These are phyloP conservation scores for Sialia sialis DNA, from an alignment of 2,113 vertebrate genomes.

Conservation along the genomic window DNA sequence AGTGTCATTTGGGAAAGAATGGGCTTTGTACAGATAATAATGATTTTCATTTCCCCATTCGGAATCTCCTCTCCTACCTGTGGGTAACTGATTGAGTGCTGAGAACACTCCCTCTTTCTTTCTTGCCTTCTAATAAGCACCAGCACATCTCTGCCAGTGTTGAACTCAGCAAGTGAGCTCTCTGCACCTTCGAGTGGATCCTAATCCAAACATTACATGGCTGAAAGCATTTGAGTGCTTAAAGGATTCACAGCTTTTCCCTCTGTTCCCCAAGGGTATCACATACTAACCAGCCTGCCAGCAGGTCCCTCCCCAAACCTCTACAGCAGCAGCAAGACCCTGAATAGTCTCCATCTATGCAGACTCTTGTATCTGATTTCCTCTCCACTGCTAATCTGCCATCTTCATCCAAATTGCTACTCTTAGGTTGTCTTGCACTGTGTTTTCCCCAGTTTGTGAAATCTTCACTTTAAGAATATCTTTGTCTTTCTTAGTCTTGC, in stretches of 20 bases:
- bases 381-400: not conserved
- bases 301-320: not conserved
- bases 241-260: constrained; percentile 25
- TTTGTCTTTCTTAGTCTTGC: not conserved
- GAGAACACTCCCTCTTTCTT: not conserved
- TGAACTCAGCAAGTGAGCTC: constrained; percentile 8
- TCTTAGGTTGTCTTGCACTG: not conserved
- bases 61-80: not conserved
- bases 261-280: not conserved
- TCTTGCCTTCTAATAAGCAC: not conserved
- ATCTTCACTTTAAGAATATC: not conserved
- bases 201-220: constrained; percentile 36
- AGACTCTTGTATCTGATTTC: not conserved
- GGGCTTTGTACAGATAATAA: constrained; percentile 1
- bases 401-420: not conserved
- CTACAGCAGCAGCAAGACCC: not conserved
- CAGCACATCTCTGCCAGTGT: not conserved
- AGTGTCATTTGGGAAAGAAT: not conserved
- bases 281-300: not conserved
- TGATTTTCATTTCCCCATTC: not conserved
- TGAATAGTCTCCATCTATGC: not conserved
- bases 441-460: not conserved
- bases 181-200: constrained; percentile 31
- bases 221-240: constrained; percentile 7
- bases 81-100: not conserved